phyloP scores from a whole-genome alignment of 2,888 invertebrate species.

The Schizaphis graminum region DNA sequence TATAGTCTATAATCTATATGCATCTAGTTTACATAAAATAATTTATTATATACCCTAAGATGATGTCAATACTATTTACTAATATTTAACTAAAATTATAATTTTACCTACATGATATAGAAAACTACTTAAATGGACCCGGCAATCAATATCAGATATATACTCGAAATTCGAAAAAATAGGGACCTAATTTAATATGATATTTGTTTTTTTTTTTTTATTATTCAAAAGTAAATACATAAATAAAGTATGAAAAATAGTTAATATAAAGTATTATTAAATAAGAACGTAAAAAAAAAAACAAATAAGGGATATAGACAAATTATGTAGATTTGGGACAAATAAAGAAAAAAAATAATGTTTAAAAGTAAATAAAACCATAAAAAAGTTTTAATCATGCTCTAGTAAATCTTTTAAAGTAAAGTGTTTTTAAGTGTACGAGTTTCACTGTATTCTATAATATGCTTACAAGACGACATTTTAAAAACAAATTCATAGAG shows the following conservation, averaged over 20 bases:
- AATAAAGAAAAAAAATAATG: background rate
- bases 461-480: background rate
- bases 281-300: background rate
- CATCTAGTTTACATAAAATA: background rate
- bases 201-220: background rate
- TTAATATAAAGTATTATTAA: background rate
- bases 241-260: background rate
- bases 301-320: background rate
- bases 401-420: background rate
- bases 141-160: background rate
- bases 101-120: background rate
- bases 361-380: too few relatives aligned
- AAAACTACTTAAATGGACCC: background rate
- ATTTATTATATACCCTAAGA: background rate
- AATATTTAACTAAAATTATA: background rate
- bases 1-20: background rate
- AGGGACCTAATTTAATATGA: background rate
- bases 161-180: background rate
- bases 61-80: background rate
- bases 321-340: background rate
- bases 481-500: background rate
- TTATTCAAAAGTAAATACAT: background rate
- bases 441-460: background rate
- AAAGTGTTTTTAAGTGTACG: background rate
- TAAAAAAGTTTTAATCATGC: background rate